A percentile compares a stretch with the other conserved stretches of the same genome.
phyloP scores from a whole-genome alignment of 2,888 invertebrate species.

The Patella pellucida region DNA sequence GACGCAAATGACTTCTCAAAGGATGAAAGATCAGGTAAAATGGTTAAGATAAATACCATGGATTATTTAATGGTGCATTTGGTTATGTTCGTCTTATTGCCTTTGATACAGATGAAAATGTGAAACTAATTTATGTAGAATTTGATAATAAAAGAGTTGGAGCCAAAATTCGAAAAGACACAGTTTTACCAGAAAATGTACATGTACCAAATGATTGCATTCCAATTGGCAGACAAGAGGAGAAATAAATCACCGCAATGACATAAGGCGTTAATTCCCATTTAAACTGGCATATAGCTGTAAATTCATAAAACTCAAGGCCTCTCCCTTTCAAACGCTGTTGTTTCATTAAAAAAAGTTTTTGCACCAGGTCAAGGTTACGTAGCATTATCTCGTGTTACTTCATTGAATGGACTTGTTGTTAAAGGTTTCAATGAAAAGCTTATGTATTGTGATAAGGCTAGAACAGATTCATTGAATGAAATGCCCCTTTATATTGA shows the following conservation, averaged over 20 bases:
- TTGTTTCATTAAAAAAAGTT: conserved; percentile 23
- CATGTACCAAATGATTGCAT: conserved; percentile 2
- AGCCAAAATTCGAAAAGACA: neutral
- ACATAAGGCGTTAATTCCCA: conserved; percentile 23
- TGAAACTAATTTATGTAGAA: conserved; percentile 12
- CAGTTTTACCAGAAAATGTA: conserved; percentile 6
- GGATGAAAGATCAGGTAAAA: conserved; percentile 24
- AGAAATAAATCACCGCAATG: conserved; percentile 11
- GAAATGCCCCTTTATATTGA: conserved; percentile 15
- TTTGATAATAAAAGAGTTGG: conserved; percentile 29
- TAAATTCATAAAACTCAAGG: conserved; percentile 32
- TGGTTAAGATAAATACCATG: neutral
- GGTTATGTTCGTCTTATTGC: conserved; percentile 20
- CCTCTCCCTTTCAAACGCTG: conserved; percentile 18
- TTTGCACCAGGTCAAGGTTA: conserved; percentile 31
- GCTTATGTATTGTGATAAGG: conserved; percentile 23
- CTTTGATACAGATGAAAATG: neutral
- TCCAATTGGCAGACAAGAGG: conserved; percentile 17
- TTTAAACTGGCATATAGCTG: conserved; percentile 28
- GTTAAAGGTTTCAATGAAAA: conserved; percentile 23
- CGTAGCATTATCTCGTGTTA: conserved; percentile 33
- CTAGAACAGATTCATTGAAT: conserved; percentile 10
- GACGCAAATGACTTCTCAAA: conserved; percentile 27
- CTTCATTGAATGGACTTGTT: conserved; percentile 24
- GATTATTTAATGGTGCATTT: conserved; percentile 9